Conservation (phyloP, 2,797 vertebrate species). For the Coilia nasus region DNA sequence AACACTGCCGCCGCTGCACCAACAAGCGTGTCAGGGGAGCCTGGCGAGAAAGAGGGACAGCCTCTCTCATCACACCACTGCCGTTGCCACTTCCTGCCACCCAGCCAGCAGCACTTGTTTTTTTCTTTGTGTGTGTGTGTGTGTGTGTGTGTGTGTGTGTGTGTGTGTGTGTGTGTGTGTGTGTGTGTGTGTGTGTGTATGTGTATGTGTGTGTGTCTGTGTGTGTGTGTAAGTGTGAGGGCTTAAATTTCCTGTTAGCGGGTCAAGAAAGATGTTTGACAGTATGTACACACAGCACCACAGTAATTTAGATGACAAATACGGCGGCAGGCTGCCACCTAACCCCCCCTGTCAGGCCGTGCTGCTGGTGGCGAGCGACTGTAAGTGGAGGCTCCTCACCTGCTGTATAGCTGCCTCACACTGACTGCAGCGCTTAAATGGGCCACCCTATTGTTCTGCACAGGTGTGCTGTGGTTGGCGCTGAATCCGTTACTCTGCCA, state of each 20-base stretch:
- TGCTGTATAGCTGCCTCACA: not conserved
- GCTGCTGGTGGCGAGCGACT: not conserved
- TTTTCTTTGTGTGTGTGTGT: too few species aligned
- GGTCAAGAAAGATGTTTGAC: conserved; percentile 21
- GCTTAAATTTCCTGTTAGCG: conserved; percentile 11
- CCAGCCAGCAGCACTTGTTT: not conserved
- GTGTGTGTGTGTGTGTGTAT: too few species aligned
- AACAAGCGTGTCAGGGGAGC: conserved; percentile 21
- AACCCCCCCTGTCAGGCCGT: not conserved
- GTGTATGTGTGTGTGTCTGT: too few species aligned
- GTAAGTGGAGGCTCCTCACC: not conserved
- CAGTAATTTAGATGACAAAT: conserved; percentile 23
- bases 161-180: too few species aligned
- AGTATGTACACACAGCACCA: conserved; percentile 3
- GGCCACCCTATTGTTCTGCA: not conserved
- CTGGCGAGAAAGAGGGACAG: not conserved
- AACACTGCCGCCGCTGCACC: not conserved
- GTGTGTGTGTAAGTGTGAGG: not conserved
- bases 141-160: too few species aligned
- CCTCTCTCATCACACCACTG: not conserved
- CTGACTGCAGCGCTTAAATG: not conserved
- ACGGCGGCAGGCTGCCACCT: not conserved
- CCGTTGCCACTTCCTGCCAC: not conserved
- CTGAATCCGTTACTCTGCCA: not conserved
- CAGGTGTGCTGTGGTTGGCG: not conserved